Percentiles rank a stretch among this genome's conserved stretches.
These are phyloP conservation scores for Lepus oiostolus DNA, from an alignment of 2,797 vertebrate genomes.

Conservation along the genomic window DNA sequence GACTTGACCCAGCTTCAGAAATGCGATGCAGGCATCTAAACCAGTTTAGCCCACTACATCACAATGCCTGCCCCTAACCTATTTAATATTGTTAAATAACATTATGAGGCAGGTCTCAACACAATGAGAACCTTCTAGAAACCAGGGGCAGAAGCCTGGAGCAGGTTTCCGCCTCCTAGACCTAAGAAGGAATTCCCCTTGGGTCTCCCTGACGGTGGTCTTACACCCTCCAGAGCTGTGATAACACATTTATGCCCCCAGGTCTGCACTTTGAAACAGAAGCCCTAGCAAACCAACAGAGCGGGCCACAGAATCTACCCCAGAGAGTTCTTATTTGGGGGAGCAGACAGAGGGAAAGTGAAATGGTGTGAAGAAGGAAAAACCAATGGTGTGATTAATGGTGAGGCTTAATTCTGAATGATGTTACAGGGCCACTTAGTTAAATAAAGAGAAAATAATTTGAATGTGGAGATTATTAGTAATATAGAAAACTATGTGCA, in stretches of 20 bases:
- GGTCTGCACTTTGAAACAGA: background rate
- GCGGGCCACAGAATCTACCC: background rate
- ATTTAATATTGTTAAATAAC: background rate
- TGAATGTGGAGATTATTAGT: background rate
- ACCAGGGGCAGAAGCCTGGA: background rate
- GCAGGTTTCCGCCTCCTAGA: background rate
- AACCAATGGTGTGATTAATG: background rate
- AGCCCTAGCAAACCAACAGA: background rate
- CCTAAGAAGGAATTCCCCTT: background rate
- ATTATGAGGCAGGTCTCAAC: constrained; percentile 35
- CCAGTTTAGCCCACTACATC: too few species aligned
- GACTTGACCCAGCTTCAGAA: too few species aligned
- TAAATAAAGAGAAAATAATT: background rate
- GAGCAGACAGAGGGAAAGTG: background rate
- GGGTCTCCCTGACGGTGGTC: background rate
- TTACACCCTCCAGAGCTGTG: background rate
- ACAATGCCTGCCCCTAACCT: too few species aligned
- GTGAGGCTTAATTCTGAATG: background rate
- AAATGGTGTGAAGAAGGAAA: background rate
- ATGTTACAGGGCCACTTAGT: background rate
- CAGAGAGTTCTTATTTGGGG: background rate
- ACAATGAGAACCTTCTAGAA: background rate
- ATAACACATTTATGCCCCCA: background rate
- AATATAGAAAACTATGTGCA: background rate
- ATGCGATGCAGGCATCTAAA: too few species aligned